These are phyloP conservation scores for Synchiropus splendidus DNA, from an alignment of 2,113 vertebrate species.

Conservation along the genomic window DNA sequence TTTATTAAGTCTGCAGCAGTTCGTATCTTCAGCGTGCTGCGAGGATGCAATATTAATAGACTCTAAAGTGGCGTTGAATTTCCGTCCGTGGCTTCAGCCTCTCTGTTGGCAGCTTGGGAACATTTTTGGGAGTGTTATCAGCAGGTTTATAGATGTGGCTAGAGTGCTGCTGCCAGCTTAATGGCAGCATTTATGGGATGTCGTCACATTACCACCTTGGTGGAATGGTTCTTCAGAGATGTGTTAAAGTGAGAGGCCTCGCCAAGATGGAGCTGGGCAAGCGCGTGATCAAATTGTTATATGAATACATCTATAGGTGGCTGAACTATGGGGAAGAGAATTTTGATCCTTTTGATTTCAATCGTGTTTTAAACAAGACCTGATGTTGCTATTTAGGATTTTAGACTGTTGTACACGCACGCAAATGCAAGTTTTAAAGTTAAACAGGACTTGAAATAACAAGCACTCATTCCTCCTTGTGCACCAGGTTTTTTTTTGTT, in stretches of 20 bases:
- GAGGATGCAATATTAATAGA: conserved; percentile 13
- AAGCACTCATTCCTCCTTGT: too few relatives aligned
- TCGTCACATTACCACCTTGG: conserved; percentile 27
- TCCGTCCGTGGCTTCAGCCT: conserved; percentile 11
- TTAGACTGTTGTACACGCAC: too few relatives aligned
- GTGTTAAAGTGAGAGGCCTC: conserved; percentile 33
- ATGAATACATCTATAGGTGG: too few relatives aligned
- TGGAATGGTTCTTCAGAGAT: conserved; percentile 36
- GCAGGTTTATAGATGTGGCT: conserved; percentile 30
- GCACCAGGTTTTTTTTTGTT: too few relatives aligned
- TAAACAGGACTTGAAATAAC: too few relatives aligned
- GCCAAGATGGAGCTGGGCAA: conserved; percentile 19
- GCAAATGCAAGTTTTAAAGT: too few relatives aligned
- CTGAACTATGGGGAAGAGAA: too few relatives aligned
- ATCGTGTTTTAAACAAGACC: too few relatives aligned
- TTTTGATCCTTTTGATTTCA: too few relatives aligned
- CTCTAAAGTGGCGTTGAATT: conserved; percentile 15
- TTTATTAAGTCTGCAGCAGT: conserved; percentile 2
- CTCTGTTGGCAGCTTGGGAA: conserved; percentile 8
- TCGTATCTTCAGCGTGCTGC: conserved; percentile 2
- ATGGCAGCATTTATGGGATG: conserved; percentile 34
- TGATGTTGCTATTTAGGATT: too few relatives aligned
- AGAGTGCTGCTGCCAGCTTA: conserved; percentile 23
- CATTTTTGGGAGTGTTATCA: conserved; percentile 24
- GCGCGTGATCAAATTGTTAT: too few relatives aligned